Conservation (phyloP, 2,888 invertebrate genomes). For the Onthophagus sagittarius region DNA sequence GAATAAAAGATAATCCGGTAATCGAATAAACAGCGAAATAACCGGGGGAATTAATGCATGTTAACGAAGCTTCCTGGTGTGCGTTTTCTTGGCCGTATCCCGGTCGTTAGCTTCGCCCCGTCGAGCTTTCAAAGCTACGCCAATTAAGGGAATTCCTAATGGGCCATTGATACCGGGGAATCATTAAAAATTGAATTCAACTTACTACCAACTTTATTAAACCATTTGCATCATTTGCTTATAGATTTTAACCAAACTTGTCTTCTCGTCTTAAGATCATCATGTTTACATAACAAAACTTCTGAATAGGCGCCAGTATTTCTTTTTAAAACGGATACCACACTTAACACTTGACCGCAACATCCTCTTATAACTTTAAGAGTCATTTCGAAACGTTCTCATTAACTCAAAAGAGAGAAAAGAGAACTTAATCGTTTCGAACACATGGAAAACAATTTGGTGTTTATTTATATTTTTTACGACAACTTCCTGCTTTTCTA, state of each 20-base stretch:
- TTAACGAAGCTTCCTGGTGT: not conserved
- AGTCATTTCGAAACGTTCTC: not conserved
- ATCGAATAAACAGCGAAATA: not conserved
- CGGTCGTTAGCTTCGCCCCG: not conserved
- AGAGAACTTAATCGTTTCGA: not conserved
- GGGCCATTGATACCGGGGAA: not conserved
- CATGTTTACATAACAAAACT: not conserved
- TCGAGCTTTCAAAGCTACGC: not conserved
- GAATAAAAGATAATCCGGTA: not conserved
- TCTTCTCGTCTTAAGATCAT: not conserved
- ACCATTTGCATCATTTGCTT: no score
- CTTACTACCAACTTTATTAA: not conserved
- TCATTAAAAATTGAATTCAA: not conserved
- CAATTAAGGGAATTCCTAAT: not conserved
- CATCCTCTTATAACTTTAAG: not conserved
- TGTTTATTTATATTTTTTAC: not conserved
- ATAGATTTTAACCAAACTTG: no score
- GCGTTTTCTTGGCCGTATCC: not conserved
- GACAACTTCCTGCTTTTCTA: not conserved
- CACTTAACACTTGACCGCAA: not conserved
- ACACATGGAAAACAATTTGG: not conserved
- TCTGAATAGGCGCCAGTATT: not conserved
- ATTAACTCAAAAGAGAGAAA: not conserved
- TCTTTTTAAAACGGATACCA: not conserved
- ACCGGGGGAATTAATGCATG: not conserved